These are phyloP conservation scores for Alca torda DNA, from an alignment of 2,797 vertebrate species.

Conservation along the genomic window DNA sequence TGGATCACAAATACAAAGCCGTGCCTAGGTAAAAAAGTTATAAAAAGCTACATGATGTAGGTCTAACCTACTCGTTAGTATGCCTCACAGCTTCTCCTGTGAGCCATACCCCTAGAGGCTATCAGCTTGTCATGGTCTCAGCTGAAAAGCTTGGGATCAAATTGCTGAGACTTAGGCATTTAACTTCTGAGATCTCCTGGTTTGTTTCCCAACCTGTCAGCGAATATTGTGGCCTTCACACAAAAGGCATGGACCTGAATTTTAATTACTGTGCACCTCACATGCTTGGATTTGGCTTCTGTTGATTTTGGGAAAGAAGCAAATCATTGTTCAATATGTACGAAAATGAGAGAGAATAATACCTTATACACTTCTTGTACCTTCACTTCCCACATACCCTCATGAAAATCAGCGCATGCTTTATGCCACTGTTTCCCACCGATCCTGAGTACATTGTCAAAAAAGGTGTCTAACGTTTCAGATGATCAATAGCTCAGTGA, in stretches of 20 bases:
- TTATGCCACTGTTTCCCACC: background rate
- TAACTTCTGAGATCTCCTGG: background rate
- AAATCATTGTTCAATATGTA: background rate
- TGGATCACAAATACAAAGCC: slow-evolving; percentile 1
- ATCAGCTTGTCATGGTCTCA: background rate
- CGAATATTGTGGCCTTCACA: background rate
- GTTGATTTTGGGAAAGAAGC: background rate
- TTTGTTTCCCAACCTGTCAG: slow-evolving; percentile 20
- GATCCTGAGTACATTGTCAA: background rate
- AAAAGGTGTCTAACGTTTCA: background rate
- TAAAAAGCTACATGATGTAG: background rate
- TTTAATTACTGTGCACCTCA: background rate
- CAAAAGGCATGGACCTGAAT: background rate
- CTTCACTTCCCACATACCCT: background rate
- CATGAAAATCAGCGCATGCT: background rate
- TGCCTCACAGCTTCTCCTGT: background rate
- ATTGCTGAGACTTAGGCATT: background rate
- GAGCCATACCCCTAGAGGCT: background rate
- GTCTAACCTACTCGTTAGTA: background rate
- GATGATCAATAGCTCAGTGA: background rate
- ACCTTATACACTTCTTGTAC: background rate
- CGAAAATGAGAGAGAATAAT: background rate
- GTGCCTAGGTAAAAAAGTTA: background rate
- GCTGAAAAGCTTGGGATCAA: slow-evolving; percentile 35
- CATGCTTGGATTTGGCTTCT: background rate